phyloP scores from a whole-genome alignment of 2,888 invertebrate genomes.

The Conomelus anceps region DNA sequence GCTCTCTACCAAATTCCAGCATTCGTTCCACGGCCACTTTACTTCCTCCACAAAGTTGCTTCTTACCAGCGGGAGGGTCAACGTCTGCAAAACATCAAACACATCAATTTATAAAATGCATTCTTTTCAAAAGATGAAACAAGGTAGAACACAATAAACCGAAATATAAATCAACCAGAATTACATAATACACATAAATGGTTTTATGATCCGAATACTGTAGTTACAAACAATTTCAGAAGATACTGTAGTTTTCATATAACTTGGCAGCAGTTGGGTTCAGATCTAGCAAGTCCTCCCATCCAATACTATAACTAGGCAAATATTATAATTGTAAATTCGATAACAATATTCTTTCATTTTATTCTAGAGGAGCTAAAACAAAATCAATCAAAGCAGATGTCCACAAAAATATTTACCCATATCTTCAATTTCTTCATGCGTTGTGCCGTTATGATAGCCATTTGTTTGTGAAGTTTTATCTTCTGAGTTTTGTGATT shows the following conservation, averaged over 20 bases:
- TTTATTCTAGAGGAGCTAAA: background rate
- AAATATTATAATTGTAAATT: no score
- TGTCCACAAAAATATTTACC: conserved; percentile 49
- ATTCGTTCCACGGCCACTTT: conserved; percentile 86
- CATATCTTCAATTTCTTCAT: conserved; percentile 60
- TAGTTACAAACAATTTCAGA: no score
- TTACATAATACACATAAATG: no score
- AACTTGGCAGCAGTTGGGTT: no score
- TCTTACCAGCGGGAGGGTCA: conserved; percentile 37
- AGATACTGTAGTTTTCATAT: no score
- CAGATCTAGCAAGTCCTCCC: no score
- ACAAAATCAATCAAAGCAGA: background rate
- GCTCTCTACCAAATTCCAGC: conserved; percentile 88
- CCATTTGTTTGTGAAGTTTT: conserved; percentile 46
- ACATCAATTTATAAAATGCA: background rate
- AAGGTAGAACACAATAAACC: no score
- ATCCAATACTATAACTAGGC: no score
- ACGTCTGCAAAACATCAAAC: conserved; percentile 22
- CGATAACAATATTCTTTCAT: background rate
- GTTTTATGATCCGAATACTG: no score
- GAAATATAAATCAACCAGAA: no score
- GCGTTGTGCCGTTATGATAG: conserved; percentile 54
- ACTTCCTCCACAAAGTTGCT: conserved; percentile 56
- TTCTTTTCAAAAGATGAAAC: no score
- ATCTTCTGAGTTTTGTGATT: conserved; percentile 39